Percentiles rank a stretch among this genome's conserved stretches.
These are phyloP conservation scores for Toxotes chatareus DNA, from an alignment of 2,113 vertebrate species.

Conservation along the genomic window DNA sequence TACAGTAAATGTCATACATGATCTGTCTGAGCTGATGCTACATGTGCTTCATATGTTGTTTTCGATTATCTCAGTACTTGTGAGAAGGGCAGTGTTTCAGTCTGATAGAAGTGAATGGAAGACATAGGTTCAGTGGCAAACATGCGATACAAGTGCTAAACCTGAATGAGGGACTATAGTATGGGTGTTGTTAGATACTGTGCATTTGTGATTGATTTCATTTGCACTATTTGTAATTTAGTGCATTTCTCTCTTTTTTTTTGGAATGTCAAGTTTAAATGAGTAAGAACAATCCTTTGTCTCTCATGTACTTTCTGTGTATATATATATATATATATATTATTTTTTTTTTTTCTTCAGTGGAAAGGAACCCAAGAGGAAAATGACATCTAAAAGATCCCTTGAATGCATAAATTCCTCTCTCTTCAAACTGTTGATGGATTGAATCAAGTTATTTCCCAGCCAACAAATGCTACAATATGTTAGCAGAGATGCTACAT, in stretches of 20 bases:
- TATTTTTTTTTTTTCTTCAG: slow-evolving; percentile 49
- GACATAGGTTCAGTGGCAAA: slow-evolving; percentile 75
- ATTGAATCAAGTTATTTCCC: slow-evolving; percentile 78
- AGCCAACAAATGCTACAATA: slow-evolving; percentile 87
- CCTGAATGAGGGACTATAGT: slow-evolving; percentile 43
- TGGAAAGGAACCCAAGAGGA: slow-evolving; percentile 68
- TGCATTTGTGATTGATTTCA: slow-evolving; percentile 31
- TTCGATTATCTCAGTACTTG: slow-evolving; percentile 43
- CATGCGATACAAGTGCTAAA: slow-evolving; percentile 65
- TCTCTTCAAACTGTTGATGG: slow-evolving; percentile 73
- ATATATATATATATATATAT: neutral
- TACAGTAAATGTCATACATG: slow-evolving; percentile 17
- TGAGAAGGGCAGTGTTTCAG: slow-evolving; percentile 70
- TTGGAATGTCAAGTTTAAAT: slow-evolving; percentile 42
- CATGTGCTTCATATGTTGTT: slow-evolving; percentile 70
- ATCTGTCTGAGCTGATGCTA: slow-evolving; percentile 71
- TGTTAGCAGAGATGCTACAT: slow-evolving; percentile 89
- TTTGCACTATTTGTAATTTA: slow-evolving; percentile 20
- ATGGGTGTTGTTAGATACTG: slow-evolving; percentile 13
- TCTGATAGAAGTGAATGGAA: slow-evolving; percentile 77
- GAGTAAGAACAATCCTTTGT: slow-evolving; percentile 65
- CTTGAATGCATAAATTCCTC: slow-evolving; percentile 79
- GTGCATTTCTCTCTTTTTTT: slow-evolving; percentile 25
- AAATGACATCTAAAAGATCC: slow-evolving; percentile 79
- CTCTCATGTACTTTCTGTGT: slow-evolving; percentile 70